Evolutionary conservation across 2,113 vertebrate species (phyloP).

Genomic region (Chaenocephalus aceratus): DNA sequence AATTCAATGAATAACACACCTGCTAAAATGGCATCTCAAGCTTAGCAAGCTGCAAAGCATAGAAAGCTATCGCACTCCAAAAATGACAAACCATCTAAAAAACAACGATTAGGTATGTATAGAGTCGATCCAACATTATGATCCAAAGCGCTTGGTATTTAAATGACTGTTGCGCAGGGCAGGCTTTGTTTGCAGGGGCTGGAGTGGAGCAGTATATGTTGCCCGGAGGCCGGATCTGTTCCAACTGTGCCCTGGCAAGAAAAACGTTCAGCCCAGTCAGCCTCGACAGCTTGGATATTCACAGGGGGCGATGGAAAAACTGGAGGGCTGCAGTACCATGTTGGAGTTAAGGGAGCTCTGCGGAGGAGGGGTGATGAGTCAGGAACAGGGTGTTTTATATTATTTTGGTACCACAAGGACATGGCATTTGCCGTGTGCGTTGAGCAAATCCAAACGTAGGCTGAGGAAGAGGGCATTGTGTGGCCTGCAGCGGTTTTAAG

Average conservation of each 20-base stretch:
- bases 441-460: conserved; percentile 36
- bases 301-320: conserved; percentile 79
- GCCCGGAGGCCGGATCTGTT: conserved; percentile 82
- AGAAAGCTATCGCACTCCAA: conserved; percentile 50
- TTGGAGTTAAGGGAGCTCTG: conserved; percentile 48
- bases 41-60: conserved; percentile 55
- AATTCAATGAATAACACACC: conserved; percentile 52
- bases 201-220: conserved; percentile 71
- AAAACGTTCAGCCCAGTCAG: conserved; percentile 75
- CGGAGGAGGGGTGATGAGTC: conserved; percentile 57
- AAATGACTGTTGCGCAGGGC: conserved; percentile 76
- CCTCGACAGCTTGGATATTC: conserved; percentile 85
- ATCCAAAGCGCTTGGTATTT: conserved; percentile 78
- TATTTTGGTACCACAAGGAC: conserved; percentile 69
- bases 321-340: conserved; percentile 67
- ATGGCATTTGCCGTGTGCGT: conserved; percentile 52
- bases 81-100: conserved; percentile 53
- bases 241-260: conserved; percentile 85
- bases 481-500: conserved; percentile 41
- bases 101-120: conserved; percentile 54
- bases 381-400: conserved; percentile 65
- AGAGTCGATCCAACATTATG: conserved; percentile 52
- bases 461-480: neutral
- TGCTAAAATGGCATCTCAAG: conserved; percentile 50
- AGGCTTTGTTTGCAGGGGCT: conserved; percentile 76